Conservation (phyloP, 2,888 invertebrate species). For the Dasypolia templi region DNA sequence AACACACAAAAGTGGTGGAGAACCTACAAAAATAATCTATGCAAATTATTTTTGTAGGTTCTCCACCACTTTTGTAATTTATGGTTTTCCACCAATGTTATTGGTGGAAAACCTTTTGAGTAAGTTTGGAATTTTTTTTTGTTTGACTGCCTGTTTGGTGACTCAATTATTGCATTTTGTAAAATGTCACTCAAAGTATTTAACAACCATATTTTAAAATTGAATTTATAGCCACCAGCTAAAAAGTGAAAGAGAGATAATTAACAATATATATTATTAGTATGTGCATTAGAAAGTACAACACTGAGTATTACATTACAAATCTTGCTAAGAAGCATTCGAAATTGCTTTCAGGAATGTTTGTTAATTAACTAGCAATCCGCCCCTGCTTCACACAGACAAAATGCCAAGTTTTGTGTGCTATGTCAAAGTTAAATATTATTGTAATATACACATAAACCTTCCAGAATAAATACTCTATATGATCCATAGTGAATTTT, state of each 20-base stretch:
- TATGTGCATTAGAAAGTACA: conserved; percentile 9
- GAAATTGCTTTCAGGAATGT: conserved; percentile 1
- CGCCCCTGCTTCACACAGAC: background rate
- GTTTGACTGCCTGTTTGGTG: too few relatives aligned
- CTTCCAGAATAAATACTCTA: background rate
- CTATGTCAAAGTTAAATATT: background rate
- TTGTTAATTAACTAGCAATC: background rate
- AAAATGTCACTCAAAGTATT: background rate
- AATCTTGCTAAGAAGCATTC: background rate
- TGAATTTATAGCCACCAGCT: background rate
- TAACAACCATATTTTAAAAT: background rate
- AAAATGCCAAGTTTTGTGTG: background rate
- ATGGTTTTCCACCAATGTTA: background rate
- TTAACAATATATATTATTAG: conserved; percentile 2
- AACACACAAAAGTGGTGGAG: background rate
- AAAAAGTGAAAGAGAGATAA: conserved; percentile 1
- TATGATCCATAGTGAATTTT: background rate
- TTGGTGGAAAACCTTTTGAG: too few relatives aligned
- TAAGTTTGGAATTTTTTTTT: too few relatives aligned
- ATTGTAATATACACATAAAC: background rate
- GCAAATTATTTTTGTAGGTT: conserved; percentile 12
- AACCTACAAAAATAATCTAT: conserved; percentile 12
- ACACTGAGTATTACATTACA: background rate
- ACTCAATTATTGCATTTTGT: background rate
- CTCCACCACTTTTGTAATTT: background rate